A percentile compares a stretch with the other conserved stretches of the same genome.
Conservation (phyloP, 1,140 invertebrate species). For the Pollicipes pollicipes region DNA sequence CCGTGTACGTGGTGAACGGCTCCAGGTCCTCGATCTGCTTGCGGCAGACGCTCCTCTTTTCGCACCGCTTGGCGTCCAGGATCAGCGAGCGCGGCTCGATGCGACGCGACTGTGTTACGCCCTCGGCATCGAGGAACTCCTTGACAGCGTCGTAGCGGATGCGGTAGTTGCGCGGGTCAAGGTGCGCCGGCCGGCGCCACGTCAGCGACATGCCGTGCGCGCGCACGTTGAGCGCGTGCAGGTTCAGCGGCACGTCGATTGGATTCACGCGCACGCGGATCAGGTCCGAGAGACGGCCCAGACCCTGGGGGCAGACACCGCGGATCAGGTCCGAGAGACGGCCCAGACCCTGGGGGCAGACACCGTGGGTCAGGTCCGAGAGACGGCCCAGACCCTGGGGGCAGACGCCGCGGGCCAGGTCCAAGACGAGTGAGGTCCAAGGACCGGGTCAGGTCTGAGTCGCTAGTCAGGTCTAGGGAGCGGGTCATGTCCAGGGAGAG, state of each 20-base stretch:
- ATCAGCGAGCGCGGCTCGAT: conserved; percentile 53
- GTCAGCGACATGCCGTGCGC: conserved; percentile 77
- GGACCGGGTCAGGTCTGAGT: no score
- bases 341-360: no score
- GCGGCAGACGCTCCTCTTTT: conserved; percentile 22
- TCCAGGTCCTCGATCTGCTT: conserved; percentile 69
- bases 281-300: no score
- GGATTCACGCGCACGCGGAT: conserved; percentile 73
- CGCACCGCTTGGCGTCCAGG: conserved; percentile 44
- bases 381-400: no score
- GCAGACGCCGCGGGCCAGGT: no score
- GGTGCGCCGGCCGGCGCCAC: conserved; percentile 77
- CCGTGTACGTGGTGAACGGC: conserved; percentile 85
- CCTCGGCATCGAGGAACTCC: conserved; percentile 83
- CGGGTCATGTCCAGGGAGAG: no score
- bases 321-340: no score
- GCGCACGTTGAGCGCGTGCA: conserved; percentile 67
- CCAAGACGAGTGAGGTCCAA: no score
- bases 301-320: no score
- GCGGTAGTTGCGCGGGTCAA: conserved; percentile 75
- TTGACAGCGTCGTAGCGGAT: conserved; percentile 83
- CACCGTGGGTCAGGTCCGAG: no score
- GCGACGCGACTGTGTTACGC: conserved; percentile 68
- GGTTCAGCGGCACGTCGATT: conserved; percentile 71
- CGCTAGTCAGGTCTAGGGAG: no score